Evolutionary conservation across 2,113 vertebrate species (phyloP).

Genomic region (Channa argus): DNA sequence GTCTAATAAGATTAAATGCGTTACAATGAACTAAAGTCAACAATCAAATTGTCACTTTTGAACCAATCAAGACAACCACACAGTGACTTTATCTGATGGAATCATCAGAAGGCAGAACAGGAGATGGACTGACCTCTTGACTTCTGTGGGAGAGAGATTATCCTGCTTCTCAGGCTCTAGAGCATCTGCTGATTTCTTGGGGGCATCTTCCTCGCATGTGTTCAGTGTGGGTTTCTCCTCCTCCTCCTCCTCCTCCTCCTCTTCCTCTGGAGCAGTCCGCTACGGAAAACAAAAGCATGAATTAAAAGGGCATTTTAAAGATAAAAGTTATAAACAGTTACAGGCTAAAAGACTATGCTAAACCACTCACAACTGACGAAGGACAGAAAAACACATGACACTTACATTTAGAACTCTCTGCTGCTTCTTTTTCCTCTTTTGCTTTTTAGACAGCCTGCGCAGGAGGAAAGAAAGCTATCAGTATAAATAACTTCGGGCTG

Average conservation of each 20-base stretch:
- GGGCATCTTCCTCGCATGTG: constrained; percentile 31
- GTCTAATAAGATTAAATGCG: too few species aligned
- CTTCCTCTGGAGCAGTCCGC: constrained; percentile 52
- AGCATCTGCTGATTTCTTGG: constrained; percentile 41
- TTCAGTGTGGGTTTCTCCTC: constrained; percentile 37
- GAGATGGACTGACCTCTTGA: constrained; percentile 71
- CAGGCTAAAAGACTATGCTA: background rate
- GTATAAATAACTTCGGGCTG: too few species aligned
- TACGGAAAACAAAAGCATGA: background rate
- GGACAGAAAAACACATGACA: background rate
- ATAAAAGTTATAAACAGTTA: background rate
- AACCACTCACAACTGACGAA: background rate
- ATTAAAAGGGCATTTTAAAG: background rate
- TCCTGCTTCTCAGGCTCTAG: constrained; percentile 46
- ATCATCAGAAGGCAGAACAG: background rate
- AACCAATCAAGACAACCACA: background rate
- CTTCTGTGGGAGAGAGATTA: constrained; percentile 50
- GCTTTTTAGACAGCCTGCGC: constrained; percentile 92
- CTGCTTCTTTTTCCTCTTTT: constrained; percentile 90
- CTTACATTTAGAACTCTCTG: constrained; percentile 82
- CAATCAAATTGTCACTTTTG: too few species aligned
- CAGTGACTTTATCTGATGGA: background rate
- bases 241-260: background rate
- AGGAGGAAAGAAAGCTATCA: background rate
- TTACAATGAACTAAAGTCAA: too few species aligned